A percentile compares a stretch with the other conserved stretches of the same genome.
Conservation (phyloP, 2,797 vertebrate genomes). For the Acrocephalus scirpaceus region DNA sequence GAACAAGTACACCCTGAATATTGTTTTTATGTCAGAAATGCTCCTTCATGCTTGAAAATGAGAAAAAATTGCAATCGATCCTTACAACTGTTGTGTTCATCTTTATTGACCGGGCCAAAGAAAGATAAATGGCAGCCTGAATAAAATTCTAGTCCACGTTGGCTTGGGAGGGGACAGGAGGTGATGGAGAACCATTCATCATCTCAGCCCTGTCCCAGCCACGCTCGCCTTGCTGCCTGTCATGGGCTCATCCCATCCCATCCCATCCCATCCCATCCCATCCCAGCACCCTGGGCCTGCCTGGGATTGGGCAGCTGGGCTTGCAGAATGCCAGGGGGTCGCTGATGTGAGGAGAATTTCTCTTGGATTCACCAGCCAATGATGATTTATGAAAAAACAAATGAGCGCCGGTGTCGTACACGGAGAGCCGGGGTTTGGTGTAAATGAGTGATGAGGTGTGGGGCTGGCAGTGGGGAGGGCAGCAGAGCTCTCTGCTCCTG, state of each 20-base stretch:
- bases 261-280: constrained; percentile 61
- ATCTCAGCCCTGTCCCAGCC: constrained; percentile 73
- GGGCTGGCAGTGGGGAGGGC: not conserved
- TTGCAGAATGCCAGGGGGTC: constrained; percentile 73
- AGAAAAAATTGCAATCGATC: constrained; percentile 90
- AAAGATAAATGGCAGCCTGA: constrained; percentile 86
- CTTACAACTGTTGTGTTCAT: constrained; percentile 89
- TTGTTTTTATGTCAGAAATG: constrained; percentile 78
- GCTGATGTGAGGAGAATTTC: constrained; percentile 64
- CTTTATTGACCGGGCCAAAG: constrained; percentile 88
- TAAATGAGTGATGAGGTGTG: constrained; percentile 1
- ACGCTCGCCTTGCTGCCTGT: not conserved
- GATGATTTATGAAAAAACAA: constrained; percentile 72
- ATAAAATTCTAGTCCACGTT: constrained; percentile 77
- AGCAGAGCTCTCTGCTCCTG: not conserved
- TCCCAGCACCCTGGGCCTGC: constrained; percentile 40
- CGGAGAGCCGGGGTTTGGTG: not conserved
- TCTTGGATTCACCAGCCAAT: constrained; percentile 47
- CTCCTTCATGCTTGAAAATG: constrained; percentile 77
- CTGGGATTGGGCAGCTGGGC: constrained; percentile 69
- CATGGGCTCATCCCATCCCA: constrained; percentile 65
- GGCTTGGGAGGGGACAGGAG: constrained; percentile 64
- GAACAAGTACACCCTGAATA: constrained; percentile 59
- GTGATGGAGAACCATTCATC: constrained; percentile 79
- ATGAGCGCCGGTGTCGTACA: not conserved